Evolutionary conservation across 2,113 vertebrate genomes (phyloP).

Genomic region (Psittacara wagleri): DNA sequence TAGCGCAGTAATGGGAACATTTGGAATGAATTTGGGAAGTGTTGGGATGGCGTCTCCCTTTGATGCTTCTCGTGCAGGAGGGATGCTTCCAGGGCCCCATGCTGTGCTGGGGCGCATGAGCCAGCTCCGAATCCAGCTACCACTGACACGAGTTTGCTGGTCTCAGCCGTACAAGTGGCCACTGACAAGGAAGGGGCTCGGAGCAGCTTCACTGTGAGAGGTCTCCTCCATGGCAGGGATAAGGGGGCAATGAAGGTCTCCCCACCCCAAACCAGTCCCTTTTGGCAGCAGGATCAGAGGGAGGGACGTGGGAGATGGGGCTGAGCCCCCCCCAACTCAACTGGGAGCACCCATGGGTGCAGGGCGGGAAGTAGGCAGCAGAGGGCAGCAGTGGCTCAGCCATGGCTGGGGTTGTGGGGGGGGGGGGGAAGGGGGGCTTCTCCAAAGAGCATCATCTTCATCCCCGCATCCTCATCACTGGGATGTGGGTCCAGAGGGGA

Average conservation of each 20-base stretch:
- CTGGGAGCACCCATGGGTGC: background rate
- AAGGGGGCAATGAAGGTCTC: background rate
- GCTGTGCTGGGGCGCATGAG: background rate
- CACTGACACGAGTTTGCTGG: background rate
- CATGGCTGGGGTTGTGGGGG: background rate
- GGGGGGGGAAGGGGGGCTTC: background rate
- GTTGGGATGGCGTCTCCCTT: background rate
- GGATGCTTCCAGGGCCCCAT: background rate
- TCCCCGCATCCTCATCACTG: rapidly evolving
- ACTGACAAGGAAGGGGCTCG: background rate
- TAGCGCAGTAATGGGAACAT: background rate
- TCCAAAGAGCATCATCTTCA: background rate
- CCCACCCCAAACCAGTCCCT: rapidly evolving
- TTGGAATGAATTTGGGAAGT: background rate
- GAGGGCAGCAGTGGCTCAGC: background rate
- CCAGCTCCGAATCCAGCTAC: background rate
- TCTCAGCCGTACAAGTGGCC: background rate
- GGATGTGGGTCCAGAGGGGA: background rate
- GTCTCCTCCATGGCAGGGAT: too few species aligned
- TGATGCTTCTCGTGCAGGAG: background rate
- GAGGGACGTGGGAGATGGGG: background rate
- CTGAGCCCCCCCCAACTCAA: background rate
- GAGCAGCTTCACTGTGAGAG: background rate
- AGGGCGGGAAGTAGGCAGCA: background rate
- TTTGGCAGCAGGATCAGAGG: background rate